Conservation (phyloP, 2,797 vertebrate species). For the Sebastes melanostomus region DNA sequence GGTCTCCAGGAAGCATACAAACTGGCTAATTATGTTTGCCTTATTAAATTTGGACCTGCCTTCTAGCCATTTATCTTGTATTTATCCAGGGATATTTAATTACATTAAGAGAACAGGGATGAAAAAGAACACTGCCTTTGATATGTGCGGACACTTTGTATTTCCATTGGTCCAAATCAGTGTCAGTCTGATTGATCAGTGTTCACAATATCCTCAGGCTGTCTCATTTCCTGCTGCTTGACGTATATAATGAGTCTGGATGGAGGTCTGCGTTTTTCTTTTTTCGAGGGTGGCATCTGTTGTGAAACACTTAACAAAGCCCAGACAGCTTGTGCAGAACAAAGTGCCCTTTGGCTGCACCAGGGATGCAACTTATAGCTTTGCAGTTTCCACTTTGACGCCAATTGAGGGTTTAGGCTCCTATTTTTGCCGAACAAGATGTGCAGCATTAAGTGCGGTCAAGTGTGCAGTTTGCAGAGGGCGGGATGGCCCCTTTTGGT, state of each 20-base stretch:
- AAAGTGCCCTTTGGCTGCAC: constrained; percentile 18
- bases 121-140: constrained; percentile 37
- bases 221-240: constrained; percentile 68
- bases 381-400: constrained; percentile 19
- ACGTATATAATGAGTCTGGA: constrained; percentile 63
- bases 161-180: constrained; percentile 65
- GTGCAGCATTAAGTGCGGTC: neutral
- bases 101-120: constrained; percentile 32
- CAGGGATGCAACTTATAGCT: neutral
- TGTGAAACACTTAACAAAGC: constrained; percentile 33
- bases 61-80: constrained; percentile 62
- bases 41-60: constrained; percentile 68
- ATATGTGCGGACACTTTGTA: constrained; percentile 45
- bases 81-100: constrained; percentile 66
- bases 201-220: constrained; percentile 56
- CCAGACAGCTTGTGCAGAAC: constrained; percentile 22
- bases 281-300: constrained; percentile 48
- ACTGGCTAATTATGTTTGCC: constrained; percentile 70
- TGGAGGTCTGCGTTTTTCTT: constrained; percentile 59
- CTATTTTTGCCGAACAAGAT: neutral
- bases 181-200: constrained; percentile 67
- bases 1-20: constrained; percentile 70
- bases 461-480: constrained; percentile 17
- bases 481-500: constrained; percentile 1
- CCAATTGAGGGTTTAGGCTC: neutral